A percentile compares a stretch with the other conserved stretches of the same genome.
Evolutionary conservation across 2,888 invertebrate genomes (phyloP).

Genomic region (Cyrtodaria siliqua): DNA sequence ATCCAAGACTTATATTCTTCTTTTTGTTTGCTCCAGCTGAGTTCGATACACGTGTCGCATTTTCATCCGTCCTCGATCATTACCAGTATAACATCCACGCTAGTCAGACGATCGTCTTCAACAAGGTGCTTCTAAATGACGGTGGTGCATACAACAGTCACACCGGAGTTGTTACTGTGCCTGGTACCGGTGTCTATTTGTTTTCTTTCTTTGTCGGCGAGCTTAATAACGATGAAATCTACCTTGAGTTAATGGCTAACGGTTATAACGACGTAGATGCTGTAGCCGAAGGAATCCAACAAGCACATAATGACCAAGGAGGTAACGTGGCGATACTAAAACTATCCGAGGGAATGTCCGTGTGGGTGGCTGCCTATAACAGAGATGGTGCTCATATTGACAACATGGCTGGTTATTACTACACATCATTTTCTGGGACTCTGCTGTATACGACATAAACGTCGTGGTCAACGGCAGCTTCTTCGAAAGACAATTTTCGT

Average conservation of each 20-base stretch:
- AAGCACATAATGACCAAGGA: constrained; percentile 3
- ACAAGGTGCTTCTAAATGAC: constrained; percentile 5
- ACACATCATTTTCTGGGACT: constrained; percentile 2
- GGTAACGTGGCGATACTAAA: constrained; percentile 10
- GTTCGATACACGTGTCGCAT: too few relatives aligned
- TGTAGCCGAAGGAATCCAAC: neutral
- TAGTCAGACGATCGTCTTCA: constrained; percentile 12
- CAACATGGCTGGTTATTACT: neutral
- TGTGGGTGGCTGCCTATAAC: constrained; percentile 9
- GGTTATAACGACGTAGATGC: constrained; percentile 21
- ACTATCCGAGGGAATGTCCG: constrained; percentile 1
- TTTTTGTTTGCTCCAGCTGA: too few relatives aligned
- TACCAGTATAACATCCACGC: neutral
- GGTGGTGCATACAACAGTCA: constrained; percentile 18
- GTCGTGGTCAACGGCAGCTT: too few relatives aligned
- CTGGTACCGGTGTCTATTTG: constrained; percentile 10
- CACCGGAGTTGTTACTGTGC: constrained; percentile 16
- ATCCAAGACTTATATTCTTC: too few relatives aligned
- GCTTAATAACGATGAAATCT: neutral
- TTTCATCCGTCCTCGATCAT: constrained; percentile 2
- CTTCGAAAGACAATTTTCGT: too few relatives aligned
- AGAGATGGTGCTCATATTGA: neutral
- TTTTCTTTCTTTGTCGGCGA: constrained; percentile 10
- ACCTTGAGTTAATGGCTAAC: constrained; percentile 5
- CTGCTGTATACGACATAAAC: too few relatives aligned